These are phyloP conservation scores for Oscheius onirici DNA, from an alignment of 2,888 invertebrate species.

Conservation along the genomic window DNA sequence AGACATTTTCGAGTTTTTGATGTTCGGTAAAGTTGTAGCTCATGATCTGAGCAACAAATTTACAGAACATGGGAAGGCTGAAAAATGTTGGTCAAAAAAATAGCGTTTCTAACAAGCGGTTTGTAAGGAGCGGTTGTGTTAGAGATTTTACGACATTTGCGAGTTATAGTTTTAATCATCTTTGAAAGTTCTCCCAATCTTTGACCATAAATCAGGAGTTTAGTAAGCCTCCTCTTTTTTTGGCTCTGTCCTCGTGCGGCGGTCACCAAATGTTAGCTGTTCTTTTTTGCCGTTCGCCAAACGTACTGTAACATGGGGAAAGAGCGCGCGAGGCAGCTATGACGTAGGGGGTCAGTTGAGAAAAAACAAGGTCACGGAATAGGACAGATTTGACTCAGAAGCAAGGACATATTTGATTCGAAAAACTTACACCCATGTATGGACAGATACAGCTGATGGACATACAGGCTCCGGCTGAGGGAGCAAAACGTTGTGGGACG, in stretches of 20 bases:
- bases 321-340: background rate
- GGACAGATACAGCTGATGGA: constrained; percentile 69
- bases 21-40: too few relatives aligned
- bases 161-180: too few relatives aligned
- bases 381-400: constrained; percentile 53
- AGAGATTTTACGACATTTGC: too few relatives aligned
- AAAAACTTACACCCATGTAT: constrained; percentile 61
- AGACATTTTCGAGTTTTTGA: too few relatives aligned
- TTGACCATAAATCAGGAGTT: too few relatives aligned
- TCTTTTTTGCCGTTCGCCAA: constrained; percentile 21
- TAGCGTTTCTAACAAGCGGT: too few relatives aligned
- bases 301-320: constrained; percentile 22
- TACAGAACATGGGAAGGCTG: too few relatives aligned
- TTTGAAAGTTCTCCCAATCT: too few relatives aligned
- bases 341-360: constrained; percentile 2
- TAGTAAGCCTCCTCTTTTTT: background rate
- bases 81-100: too few relatives aligned
- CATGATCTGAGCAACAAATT: too few relatives aligned
- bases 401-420: constrained; percentile 51
- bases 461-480: constrained; percentile 71
- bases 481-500: constrained; percentile 62
- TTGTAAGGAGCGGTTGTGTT: too few relatives aligned
- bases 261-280: background rate
- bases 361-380: constrained; percentile 1
- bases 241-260: background rate